phyloP scores from a whole-genome alignment of 2,888 invertebrate species.

The Bombylius discolor region DNA sequence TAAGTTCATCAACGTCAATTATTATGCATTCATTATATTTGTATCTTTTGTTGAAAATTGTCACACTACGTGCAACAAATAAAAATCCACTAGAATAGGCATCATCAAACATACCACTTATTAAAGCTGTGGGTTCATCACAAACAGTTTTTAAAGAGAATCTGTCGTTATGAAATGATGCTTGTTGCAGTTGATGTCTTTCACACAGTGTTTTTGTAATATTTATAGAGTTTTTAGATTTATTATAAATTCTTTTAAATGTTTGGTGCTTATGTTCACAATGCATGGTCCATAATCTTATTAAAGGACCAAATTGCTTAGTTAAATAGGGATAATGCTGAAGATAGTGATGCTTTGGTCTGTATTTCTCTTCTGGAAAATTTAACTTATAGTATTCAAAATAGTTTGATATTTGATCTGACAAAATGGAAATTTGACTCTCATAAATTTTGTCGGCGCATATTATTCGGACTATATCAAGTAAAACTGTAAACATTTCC shows the following conservation, averaged over 20 bases:
- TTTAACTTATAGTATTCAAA: not conserved
- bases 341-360: not conserved
- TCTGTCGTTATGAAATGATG: not conserved
- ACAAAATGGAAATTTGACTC: constrained; percentile 1
- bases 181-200: not conserved
- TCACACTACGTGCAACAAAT: not conserved
- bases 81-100: not conserved
- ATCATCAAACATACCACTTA: not conserved
- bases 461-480: constrained; percentile 10
- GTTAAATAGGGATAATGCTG: not conserved
- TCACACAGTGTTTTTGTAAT: not conserved
- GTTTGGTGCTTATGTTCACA: not conserved
- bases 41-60: not conserved
- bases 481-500: constrained; percentile 6
- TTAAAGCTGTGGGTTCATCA: not conserved
- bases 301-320: not conserved
- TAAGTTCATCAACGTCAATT: not conserved
- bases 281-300: not conserved
- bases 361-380: not conserved
- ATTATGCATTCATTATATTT: not conserved
- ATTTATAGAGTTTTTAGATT: not conserved
- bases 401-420: not conserved
- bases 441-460: constrained; percentile 8
- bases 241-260: not conserved
- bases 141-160: not conserved